Conservation (phyloP, 2,797 vertebrate species). For the Halcyon leucocephala region DNA sequence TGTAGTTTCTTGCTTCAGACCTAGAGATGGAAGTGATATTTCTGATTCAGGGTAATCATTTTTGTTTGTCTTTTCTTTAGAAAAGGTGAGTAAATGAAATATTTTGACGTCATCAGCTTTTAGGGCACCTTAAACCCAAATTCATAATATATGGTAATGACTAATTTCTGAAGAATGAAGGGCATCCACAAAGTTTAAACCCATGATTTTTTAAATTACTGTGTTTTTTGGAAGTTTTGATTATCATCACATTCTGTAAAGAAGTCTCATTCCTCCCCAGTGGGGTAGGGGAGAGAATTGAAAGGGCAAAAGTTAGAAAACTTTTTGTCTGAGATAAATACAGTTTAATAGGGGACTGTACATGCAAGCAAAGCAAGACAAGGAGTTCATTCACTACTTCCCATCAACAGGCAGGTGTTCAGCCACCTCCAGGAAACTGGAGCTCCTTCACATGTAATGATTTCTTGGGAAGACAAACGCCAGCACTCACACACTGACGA, state of each 20-base stretch:
- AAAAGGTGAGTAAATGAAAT: background rate
- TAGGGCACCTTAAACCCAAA: background rate
- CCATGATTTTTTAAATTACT: background rate
- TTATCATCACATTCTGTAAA: background rate
- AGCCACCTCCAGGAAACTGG: background rate
- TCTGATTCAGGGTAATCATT: background rate
- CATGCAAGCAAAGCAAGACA: accelerated
- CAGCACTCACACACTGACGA: background rate
- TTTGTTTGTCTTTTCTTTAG: background rate
- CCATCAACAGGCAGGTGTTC: background rate
- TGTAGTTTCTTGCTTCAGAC: background rate
- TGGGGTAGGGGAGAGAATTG: background rate
- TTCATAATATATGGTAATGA: background rate
- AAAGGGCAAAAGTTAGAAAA: background rate
- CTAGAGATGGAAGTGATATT: background rate
- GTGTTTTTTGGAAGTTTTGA: background rate
- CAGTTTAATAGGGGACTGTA: background rate
- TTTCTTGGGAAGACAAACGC: background rate
- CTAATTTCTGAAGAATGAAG: background rate
- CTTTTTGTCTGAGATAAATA: background rate
- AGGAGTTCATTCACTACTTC: background rate
- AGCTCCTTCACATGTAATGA: accelerated
- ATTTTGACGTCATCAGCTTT: background rate
- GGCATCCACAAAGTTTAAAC: background rate
- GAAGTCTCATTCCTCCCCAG: background rate